Base-by-base conservation (phyloP, 23 tunicate species). In the Trididemnum clinides region DNA sequence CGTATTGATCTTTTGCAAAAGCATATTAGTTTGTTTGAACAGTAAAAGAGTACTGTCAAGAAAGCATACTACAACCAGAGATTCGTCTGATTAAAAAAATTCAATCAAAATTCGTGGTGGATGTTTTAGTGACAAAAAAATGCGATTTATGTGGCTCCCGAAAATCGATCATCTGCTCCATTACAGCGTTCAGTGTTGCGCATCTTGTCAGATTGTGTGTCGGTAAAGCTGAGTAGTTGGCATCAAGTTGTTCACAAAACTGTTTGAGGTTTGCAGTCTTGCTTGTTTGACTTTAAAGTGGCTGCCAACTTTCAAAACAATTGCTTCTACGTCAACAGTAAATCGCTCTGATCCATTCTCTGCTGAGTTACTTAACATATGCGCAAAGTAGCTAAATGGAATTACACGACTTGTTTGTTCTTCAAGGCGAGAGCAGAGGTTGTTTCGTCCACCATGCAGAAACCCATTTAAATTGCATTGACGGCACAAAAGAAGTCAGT, bases 91-190 rank as follows among this genome's bases (percentile, higher is more conserved):
- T 73, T 78, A 26, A 84, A 84, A 84, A 83, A 84, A 84, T 39
- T 84, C 65, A 64, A 22, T 35, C 82, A 84, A 84, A 12, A 84
- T 84, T 84, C 88, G 33, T 73, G 88, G 82, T 39, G 81, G 82
- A 58, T 54, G 84, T 78, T 78, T 78, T 23, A 78, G 84, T 34
- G 84, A 78, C 33, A 37, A 58, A 74, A n/a, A 74, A 74, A 64
- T 82, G 86, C 23, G 81, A 81, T 82, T 82, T 82, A 31, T 71
- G 81, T 82, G 86, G 88, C 35, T 72, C 66, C 88, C 88, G 74
- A 83, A 84, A 66, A 84, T 73, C 82, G 88, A 84, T 64, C 88
- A 84, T 84, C 32, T 83, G 88, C 82, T 64, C 88, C 26, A 84
- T 34, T 25, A 74, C 88, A 72, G 81, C 33, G 74, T 84, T 83